Conservation (phyloP, 2,113 vertebrate genomes). For the Corynorhinus townsendii region DNA sequence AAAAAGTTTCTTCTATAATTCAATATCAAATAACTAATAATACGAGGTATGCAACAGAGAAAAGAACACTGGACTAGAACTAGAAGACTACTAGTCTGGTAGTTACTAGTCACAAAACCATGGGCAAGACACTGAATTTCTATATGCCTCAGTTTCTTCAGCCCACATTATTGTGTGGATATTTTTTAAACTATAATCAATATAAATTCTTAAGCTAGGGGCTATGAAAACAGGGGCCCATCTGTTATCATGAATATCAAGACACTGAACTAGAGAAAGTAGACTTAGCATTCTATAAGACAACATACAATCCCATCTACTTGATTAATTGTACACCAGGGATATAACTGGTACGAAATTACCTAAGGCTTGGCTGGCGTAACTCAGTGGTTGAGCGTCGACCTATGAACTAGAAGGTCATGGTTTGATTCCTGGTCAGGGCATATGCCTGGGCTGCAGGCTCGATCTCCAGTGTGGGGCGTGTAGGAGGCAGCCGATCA, state of each 20-base stretch:
- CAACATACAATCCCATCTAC: neutral
- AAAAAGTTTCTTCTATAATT: constrained; percentile 29
- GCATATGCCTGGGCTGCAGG: too few species aligned
- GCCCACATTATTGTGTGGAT: neutral
- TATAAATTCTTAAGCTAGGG: constrained; percentile 22
- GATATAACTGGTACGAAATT: neutral
- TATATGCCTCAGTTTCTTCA: neutral
- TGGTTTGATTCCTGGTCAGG: too few species aligned
- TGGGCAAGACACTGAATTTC: neutral
- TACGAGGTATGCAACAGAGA: neutral
- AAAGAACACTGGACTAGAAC: neutral
- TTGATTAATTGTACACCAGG: neutral
- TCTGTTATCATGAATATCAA: neutral
- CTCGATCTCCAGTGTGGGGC: too few species aligned
- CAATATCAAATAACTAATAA: neutral
- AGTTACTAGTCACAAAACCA: constrained; percentile 8
- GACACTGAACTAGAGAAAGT: neutral
- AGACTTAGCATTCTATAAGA: neutral
- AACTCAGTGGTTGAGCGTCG: too few species aligned
- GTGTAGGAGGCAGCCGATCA: too few species aligned
- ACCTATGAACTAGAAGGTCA: too few species aligned
- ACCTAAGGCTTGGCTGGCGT: neutral
- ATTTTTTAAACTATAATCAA: constrained; percentile 32
- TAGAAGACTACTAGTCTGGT: neutral
- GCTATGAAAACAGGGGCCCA: neutral